phyloP scores from a whole-genome alignment of 2,888 invertebrate species.

The Chrysodeixis includens region DNA sequence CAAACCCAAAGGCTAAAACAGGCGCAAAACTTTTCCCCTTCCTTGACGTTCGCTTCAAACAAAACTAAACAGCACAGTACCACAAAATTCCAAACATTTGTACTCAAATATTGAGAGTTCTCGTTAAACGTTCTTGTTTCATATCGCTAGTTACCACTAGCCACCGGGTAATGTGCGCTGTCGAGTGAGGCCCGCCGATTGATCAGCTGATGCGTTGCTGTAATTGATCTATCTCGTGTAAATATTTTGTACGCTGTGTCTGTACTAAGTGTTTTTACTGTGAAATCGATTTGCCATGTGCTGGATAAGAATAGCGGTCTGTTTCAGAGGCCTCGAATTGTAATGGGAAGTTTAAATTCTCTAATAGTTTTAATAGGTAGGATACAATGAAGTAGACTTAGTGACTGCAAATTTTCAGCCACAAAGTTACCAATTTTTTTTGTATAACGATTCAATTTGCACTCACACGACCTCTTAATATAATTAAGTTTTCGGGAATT shows the following conservation, averaged over 20 bases:
- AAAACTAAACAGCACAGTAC: background rate
- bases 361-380: background rate
- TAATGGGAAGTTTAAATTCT: background rate
- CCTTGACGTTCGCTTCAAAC: background rate
- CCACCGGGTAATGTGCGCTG: background rate
- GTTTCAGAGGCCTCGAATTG: background rate
- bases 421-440: background rate
- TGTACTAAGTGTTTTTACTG: constrained; percentile 9
- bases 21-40: background rate
- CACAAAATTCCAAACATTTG: background rate
- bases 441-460: background rate
- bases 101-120: constrained; percentile 1
- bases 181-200: constrained; percentile 1
- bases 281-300: constrained; percentile 8
- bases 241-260: constrained; percentile 5
- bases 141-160: constrained; percentile 10
- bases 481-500: background rate
- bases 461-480: background rate
- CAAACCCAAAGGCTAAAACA: too few species aligned
- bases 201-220: background rate
- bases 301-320: constrained; percentile 3
- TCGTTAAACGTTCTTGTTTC: constrained; percentile 8
- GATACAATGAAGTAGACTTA: too few species aligned
- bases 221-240: constrained; percentile 5
- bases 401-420: background rate